These are phyloP conservation scores for Stigmatopora nigra DNA, from an alignment of 2,113 vertebrate genomes.

Conservation along the genomic window DNA sequence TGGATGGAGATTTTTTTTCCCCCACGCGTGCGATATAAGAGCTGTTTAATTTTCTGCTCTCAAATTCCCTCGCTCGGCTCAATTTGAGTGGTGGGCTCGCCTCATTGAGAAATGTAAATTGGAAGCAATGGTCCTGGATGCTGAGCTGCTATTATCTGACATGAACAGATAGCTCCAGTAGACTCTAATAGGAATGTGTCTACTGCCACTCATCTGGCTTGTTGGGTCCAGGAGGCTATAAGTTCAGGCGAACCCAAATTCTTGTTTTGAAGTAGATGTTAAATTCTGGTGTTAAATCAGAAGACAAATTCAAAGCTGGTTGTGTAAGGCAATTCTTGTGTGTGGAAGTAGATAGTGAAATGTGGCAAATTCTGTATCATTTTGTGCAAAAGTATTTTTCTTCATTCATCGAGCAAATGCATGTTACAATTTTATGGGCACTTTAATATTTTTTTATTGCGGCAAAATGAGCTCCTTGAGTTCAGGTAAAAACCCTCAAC, in stretches of 20 bases:
- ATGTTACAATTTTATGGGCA: neutral
- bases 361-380: neutral
- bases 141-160: conserved; percentile 73
- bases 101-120: conserved; percentile 76
- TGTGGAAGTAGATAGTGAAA: neutral
- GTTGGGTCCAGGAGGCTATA: conserved; percentile 28
- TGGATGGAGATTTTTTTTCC: conserved; percentile 48
- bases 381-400: neutral
- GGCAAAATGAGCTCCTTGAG: neutral
- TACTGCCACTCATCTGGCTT: conserved; percentile 55
- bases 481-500: neutral
- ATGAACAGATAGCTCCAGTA: conserved; percentile 75
- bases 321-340: conserved; percentile 1
- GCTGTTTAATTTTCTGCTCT: conserved; percentile 75
- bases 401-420: neutral
- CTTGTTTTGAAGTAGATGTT: conserved; percentile 5
- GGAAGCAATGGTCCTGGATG: conserved; percentile 71
- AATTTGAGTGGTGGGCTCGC: conserved; percentile 70
- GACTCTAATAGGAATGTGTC: conserved; percentile 66
- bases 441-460: neutral
- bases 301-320: conserved; percentile 1
- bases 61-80: conserved; percentile 69
- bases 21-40: conserved; percentile 46
- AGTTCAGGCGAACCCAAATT: conserved; percentile 54
- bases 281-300: conserved; percentile 20